A percentile compares a stretch with the other conserved stretches of the same genome.
Conservation (phyloP, 2,113 vertebrate species). For the Melospiza georgiana region DNA sequence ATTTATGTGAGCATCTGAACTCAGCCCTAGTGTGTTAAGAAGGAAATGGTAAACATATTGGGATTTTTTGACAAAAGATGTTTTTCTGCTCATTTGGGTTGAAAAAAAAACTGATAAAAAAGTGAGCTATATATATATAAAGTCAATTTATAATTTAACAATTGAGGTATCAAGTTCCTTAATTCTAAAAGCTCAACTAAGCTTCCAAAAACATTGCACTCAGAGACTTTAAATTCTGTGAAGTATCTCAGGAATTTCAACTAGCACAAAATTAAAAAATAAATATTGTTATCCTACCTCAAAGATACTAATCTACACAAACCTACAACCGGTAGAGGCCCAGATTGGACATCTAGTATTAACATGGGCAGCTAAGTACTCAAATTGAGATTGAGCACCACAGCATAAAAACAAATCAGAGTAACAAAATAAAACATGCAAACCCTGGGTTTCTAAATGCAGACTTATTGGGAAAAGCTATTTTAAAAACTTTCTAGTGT, state of each 20-base stretch:
- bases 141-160: neutral
- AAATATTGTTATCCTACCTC: neutral
- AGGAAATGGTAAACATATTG: neutral
- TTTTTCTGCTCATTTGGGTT: neutral
- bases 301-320: neutral
- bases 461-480: neutral
- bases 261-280: neutral
- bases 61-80: neutral
- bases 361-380: neutral
- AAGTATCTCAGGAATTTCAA: neutral
- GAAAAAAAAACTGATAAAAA: neutral
- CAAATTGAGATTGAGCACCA: neutral
- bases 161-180: neutral
- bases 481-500: neutral
- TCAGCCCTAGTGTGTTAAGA: neutral
- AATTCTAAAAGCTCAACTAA: neutral
- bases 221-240: neutral
- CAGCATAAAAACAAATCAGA: neutral
- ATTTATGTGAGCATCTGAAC: neutral
- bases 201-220: neutral
- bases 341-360: neutral
- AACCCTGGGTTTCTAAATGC: neutral
- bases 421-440: neutral
- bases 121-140: neutral
- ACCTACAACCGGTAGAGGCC: neutral